phyloP scores from a whole-genome alignment of 2,888 invertebrate species.

The Cataglyphis cursor region DNA sequence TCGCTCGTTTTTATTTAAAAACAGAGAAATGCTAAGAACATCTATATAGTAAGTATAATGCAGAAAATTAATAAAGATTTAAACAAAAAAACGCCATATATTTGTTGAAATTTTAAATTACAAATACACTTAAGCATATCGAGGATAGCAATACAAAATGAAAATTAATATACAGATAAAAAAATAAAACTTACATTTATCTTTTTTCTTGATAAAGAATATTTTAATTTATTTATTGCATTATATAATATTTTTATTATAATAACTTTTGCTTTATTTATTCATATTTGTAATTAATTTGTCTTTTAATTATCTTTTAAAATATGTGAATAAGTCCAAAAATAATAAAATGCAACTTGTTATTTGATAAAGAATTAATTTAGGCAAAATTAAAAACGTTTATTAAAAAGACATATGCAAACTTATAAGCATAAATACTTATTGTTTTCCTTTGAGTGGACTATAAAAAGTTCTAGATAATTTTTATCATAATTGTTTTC shows the following conservation, averaged over 20 bases:
- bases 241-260: not conserved
- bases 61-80: slow-evolving; percentile 62
- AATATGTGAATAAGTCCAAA: not conserved
- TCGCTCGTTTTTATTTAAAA: slow-evolving; percentile 66
- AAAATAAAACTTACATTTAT: not conserved
- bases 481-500: slow-evolving; percentile 19
- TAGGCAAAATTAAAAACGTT: slow-evolving; percentile 2
- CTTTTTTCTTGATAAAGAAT: slow-evolving; percentile 5
- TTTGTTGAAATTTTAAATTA: slow-evolving; percentile 55
- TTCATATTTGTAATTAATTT: not conserved
- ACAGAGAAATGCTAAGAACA: slow-evolving; percentile 40
- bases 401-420: not conserved
- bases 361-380: slow-evolving; percentile 1
- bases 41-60: slow-evolving; percentile 59
- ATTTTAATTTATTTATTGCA: slow-evolving; percentile 1
- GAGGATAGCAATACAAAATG: slow-evolving; percentile 49
- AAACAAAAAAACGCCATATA: slow-evolving; percentile 50
- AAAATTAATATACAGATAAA: slow-evolving; percentile 34
- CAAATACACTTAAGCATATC: slow-evolving; percentile 67
- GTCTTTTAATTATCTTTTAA: not conserved
- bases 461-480: not conserved
- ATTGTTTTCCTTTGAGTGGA: not conserved
- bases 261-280: not conserved
- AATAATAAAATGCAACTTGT: not conserved
- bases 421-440: not conserved